Percentiles rank a stretch among this genome's conserved stretches.
These are phyloP conservation scores for Odontophorus gujanensis DNA, from an alignment of 2,113 vertebrate species.

Conservation along the genomic window DNA sequence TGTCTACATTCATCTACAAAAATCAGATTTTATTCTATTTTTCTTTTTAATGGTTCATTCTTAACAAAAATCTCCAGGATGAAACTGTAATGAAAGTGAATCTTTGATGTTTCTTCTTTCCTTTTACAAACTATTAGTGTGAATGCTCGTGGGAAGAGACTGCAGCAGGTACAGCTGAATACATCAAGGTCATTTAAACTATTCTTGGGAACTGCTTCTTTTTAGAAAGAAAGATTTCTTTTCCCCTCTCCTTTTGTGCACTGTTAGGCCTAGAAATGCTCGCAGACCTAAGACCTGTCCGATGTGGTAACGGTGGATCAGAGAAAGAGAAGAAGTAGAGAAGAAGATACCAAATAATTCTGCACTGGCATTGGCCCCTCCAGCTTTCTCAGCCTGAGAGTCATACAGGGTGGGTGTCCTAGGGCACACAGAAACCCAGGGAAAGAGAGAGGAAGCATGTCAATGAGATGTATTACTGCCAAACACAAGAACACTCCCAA, in stretches of 20 bases:
- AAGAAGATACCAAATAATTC: background rate
- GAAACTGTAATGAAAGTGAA: background rate
- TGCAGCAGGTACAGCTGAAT: background rate
- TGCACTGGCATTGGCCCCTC: background rate
- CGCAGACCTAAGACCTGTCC: background rate
- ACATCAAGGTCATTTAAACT: background rate
- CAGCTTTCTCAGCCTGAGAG: background rate
- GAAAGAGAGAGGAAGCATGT: background rate
- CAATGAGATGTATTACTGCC: background rate
- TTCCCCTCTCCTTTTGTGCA: background rate
- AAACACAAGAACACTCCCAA: background rate
- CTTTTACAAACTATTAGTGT: background rate
- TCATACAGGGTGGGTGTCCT: background rate
- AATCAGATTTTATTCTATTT: background rate
- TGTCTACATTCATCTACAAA: background rate
- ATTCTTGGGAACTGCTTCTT: rapidly evolving
- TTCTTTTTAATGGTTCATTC: background rate
- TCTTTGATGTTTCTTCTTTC: background rate
- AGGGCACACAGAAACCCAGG: background rate
- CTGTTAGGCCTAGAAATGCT: background rate
- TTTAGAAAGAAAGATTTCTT: background rate
- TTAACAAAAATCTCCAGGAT: background rate
- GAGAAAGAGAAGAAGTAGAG: background rate
- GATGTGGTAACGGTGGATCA: background rate
- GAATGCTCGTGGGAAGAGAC: background rate